Evolutionary conservation across 2,797 vertebrate genomes (phyloP).

Genomic region (Myoxocephalus aenaeus): DNA sequence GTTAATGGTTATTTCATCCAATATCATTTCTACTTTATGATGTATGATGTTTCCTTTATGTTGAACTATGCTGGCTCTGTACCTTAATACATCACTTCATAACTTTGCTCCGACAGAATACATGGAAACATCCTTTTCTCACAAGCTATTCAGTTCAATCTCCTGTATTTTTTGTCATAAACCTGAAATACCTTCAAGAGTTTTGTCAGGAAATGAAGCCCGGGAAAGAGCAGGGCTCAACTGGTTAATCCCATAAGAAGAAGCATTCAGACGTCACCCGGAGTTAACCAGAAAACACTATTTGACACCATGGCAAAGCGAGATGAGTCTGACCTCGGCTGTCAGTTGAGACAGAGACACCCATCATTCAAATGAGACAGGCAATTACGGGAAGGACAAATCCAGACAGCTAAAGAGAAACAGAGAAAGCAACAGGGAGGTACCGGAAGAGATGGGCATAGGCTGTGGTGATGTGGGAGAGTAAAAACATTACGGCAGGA

Average conservation of each 20-base stretch:
- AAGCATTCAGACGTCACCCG: slow-evolving; percentile 32
- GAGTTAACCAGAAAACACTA: slow-evolving; percentile 53
- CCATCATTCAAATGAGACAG: slow-evolving; percentile 78
- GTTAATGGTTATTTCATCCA: neutral
- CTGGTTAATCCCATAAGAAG: slow-evolving; percentile 37
- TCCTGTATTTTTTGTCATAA: neutral
- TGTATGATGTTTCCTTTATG: neutral
- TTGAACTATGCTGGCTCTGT: no score
- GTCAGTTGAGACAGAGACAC: slow-evolving; percentile 59
- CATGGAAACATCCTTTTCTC: neutral
- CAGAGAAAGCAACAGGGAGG: slow-evolving; percentile 27
- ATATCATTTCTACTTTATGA: neutral
- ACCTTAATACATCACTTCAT: no score
- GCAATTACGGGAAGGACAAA: slow-evolving; percentile 68
- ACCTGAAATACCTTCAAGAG: slow-evolving; percentile 11
- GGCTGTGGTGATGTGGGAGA: neutral
- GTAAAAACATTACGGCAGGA: neutral
- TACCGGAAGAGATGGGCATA: slow-evolving; percentile 9
- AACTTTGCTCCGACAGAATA: neutral
- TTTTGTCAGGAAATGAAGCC: slow-evolving; percentile 1
- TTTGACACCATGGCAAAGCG: slow-evolving; percentile 54
- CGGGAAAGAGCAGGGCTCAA: slow-evolving; percentile 17
- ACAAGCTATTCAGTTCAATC: neutral
- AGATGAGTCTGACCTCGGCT: slow-evolving; percentile 63
- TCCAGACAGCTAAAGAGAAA: slow-evolving; percentile 61